Evolutionary conservation across 2,888 invertebrate genomes (phyloP).

Genomic region (Spialia ferax): DNA sequence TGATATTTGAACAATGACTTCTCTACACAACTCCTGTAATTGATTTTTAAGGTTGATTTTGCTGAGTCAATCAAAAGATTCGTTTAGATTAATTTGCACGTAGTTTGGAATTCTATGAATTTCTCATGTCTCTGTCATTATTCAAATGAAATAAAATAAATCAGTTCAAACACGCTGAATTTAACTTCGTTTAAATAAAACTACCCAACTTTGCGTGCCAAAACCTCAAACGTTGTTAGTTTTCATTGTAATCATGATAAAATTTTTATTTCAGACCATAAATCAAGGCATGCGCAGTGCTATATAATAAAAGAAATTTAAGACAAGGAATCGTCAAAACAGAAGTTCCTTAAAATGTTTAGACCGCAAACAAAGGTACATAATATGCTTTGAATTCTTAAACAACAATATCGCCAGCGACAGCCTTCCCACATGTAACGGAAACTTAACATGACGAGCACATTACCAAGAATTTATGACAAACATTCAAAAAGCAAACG

Average conservation of each 20-base stretch:
- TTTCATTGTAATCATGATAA: slow-evolving; percentile 24
- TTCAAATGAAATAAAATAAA: no score
- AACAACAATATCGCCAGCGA: slow-evolving; percentile 45
- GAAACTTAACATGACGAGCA: slow-evolving; percentile 58
- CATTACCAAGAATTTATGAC: slow-evolving; percentile 51
- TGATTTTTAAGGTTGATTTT: slow-evolving; percentile 6
- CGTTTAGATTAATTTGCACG: neutral
- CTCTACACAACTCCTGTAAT: neutral
- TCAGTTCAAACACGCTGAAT: neutral
- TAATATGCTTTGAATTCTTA: slow-evolving; percentile 42
- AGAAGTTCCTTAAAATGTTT: slow-evolving; percentile 38
- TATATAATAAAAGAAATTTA: slow-evolving; percentile 11
- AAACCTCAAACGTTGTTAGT: slow-evolving; percentile 16
- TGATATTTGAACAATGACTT: slow-evolving; percentile 67
- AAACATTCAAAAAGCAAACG: slow-evolving; percentile 58
- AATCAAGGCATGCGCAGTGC: slow-evolving; percentile 25
- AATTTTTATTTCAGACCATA: slow-evolving; percentile 22
- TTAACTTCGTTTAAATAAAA: slow-evolving; percentile 5
- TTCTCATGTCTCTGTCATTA: no score
- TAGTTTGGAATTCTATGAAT: neutral
- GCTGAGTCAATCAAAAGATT: neutral
- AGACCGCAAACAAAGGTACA: slow-evolving; percentile 38
- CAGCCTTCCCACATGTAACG: slow-evolving; percentile 50
- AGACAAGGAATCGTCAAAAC: slow-evolving; percentile 31
- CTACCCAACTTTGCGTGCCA: neutral